phyloP scores from a whole-genome alignment of 2,113 vertebrate genomes.

The Oophaga pumilio region DNA sequence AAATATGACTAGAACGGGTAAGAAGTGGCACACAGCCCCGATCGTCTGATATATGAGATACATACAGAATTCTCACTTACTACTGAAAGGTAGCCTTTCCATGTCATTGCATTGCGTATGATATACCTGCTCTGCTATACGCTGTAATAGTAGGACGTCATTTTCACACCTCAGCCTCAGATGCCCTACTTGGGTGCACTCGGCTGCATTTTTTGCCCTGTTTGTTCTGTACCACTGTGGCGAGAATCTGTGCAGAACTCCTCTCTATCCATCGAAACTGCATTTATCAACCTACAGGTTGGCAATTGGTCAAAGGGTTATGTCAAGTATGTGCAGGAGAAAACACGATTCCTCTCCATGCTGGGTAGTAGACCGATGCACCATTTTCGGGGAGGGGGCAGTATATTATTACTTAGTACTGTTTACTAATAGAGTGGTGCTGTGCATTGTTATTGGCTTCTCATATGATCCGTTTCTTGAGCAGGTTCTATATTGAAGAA shows the following conservation, averaged over 20 bases:
- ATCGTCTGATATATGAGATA: background rate
- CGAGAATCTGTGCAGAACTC: background rate
- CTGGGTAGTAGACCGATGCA: background rate
- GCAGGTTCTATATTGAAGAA: conserved; percentile 95
- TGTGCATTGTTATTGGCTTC: background rate
- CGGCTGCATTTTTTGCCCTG: background rate
- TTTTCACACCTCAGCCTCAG: too few relatives aligned
- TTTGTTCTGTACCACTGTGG: too few relatives aligned
- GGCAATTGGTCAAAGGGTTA: background rate
- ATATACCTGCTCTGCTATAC: too few relatives aligned
- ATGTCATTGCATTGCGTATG: background rate
- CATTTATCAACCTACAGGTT: background rate
- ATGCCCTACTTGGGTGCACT: too few relatives aligned
- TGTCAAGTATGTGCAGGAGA: background rate
- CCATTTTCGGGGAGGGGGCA: too few relatives aligned
- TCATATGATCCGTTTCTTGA: background rate
- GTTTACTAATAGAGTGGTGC: background rate
- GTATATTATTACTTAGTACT: too few relatives aligned
- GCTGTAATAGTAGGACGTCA: too few relatives aligned
- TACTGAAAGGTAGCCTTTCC: background rate
- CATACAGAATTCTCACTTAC: background rate
- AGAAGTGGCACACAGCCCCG: conserved; percentile 26
- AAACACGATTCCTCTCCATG: background rate
- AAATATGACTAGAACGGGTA: conserved; percentile 89
- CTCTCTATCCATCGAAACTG: background rate